Percentiles rank a stretch among this genome's conserved stretches.
Conservation (phyloP, 2,113 vertebrate species). For the Toxotes chatareus region DNA sequence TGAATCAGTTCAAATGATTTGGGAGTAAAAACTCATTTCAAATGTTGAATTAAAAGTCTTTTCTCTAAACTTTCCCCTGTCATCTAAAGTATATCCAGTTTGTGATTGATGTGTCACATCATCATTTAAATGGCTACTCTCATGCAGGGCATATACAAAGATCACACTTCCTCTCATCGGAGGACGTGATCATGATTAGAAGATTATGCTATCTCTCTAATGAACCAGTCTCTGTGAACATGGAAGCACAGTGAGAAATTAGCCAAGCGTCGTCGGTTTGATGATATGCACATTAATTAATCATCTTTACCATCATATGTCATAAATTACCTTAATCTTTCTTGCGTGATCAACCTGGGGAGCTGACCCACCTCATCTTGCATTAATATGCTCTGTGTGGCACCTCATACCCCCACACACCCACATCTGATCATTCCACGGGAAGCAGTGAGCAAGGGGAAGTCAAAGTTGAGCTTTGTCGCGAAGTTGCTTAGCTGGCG, state of each 20-base stretch:
- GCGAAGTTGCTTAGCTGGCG: slow-evolving; percentile 51
- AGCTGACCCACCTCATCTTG: slow-evolving; percentile 64
- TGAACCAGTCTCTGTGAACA: slow-evolving; percentile 53
- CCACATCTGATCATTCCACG: slow-evolving; percentile 39
- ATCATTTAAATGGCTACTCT: slow-evolving; percentile 39
- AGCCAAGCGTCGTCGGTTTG: slow-evolving; percentile 52
- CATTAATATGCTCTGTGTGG: slow-evolving; percentile 60
- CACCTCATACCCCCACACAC: slow-evolving; percentile 1
- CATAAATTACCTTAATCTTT: slow-evolving; percentile 68
- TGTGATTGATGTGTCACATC: slow-evolving; percentile 36
- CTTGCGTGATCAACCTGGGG: slow-evolving; percentile 50
- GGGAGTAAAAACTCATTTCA: too few relatives aligned
- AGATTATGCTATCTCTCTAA: slow-evolving; percentile 57
- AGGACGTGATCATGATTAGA: slow-evolving; percentile 38
- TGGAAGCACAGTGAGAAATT: slow-evolving; percentile 51
- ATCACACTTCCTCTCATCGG: slow-evolving; percentile 30
- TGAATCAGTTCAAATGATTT: too few relatives aligned
- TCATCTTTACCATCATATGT: slow-evolving; percentile 54
- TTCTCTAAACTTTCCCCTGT: neutral
- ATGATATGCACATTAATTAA: slow-evolving; percentile 75
- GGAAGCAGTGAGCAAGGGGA: slow-evolving; percentile 10
- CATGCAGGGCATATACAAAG: slow-evolving; percentile 31
- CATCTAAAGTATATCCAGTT: slow-evolving; percentile 22
- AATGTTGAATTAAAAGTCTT: neutral
- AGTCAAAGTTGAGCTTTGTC: slow-evolving; percentile 65